Evolutionary conservation across 2,113 vertebrate genomes (phyloP).

Genomic region (Calyptomena viridis): DNA sequence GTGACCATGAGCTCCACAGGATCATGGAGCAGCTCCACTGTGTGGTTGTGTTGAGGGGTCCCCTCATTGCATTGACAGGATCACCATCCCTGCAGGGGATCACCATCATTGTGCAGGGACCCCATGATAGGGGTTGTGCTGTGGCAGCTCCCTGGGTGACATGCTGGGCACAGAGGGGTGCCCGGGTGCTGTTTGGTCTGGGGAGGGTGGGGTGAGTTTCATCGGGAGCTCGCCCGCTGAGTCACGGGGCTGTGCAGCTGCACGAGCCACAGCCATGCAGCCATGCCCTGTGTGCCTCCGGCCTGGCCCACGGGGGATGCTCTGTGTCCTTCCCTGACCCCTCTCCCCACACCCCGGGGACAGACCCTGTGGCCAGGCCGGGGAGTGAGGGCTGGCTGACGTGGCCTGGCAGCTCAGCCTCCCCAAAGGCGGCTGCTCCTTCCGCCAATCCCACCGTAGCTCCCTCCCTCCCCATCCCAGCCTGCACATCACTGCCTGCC

Average conservation of each 20-base stretch:
- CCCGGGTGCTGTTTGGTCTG: background rate
- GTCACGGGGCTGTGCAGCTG: background rate
- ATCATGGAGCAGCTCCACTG: background rate
- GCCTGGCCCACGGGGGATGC: background rate
- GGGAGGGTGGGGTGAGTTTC: background rate
- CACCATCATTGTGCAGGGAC: rapidly evolving
- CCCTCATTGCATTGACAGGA: rapidly evolving
- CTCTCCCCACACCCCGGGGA: rapidly evolving
- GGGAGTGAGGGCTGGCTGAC: background rate
- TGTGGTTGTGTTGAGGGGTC: background rate
- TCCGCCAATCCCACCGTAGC: rapidly evolving
- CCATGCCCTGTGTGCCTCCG: rapidly evolving
- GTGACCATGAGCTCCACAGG: background rate
- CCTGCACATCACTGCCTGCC: rapidly evolving
- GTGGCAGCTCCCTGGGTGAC: background rate
- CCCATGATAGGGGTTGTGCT: rapidly evolving
- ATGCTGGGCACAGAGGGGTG: background rate
- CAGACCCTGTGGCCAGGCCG: background rate
- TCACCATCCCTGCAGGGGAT: no score
- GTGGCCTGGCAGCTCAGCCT: background rate
- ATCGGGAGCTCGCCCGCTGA: background rate
- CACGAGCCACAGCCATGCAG: background rate
- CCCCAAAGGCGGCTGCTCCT: background rate
- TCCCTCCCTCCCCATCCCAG: background rate
- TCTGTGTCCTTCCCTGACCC: background rate